phyloP scores from a whole-genome alignment of 2,797 vertebrate genomes.

The Sus cebifrons region DNA sequence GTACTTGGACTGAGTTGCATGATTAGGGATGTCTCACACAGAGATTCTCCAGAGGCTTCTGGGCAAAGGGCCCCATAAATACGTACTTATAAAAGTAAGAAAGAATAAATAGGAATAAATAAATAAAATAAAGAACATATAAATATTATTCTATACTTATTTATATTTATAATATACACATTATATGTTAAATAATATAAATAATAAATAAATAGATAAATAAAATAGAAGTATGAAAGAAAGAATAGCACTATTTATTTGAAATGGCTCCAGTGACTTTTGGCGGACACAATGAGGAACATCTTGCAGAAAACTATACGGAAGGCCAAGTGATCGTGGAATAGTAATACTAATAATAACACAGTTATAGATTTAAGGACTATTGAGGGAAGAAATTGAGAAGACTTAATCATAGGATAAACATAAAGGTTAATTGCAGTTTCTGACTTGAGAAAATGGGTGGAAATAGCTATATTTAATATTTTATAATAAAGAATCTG shows the following conservation, averaged over 20 bases:
- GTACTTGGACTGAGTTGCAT: neutral
- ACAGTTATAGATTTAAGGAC: slow-evolving; percentile 3
- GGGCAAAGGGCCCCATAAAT: neutral
- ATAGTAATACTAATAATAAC: neutral
- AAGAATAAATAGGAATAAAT: no score
- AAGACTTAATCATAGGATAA: neutral
- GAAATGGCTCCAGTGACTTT: neutral
- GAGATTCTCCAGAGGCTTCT: neutral
- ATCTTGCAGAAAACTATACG: neutral
- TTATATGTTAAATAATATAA: no score
- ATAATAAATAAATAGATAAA: no score
- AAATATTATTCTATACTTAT: no score
- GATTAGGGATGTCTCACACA: neutral
- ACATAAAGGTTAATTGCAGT: neutral
- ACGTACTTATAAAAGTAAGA: neutral
- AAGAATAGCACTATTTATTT: neutral
- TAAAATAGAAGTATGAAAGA: no score
- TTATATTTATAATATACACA: no score
- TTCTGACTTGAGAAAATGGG: slow-evolving; percentile 8
- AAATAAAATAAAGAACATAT: no score
- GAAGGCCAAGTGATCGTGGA: neutral
- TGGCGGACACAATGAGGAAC: neutral
- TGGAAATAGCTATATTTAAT: neutral
- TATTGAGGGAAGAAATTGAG: neutral
- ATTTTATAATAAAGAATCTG: no score